Base-by-base conservation (phyloP, 2,888 invertebrate species). In the Gerosis bhagava region DNA sequence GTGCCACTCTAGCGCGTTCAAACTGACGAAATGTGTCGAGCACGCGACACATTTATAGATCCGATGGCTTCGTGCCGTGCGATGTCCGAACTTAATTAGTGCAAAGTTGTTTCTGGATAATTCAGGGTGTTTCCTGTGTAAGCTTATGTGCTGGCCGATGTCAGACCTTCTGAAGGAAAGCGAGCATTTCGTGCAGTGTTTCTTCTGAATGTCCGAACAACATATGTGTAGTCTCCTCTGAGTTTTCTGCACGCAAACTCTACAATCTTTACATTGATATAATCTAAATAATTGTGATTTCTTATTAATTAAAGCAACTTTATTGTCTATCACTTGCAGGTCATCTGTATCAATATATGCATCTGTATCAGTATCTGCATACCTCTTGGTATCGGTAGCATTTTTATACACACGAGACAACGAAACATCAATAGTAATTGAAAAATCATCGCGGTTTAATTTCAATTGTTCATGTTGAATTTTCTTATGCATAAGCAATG, bases 181-280 rank as follows among this genome's bases (percentile, higher is more conserved):
- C 5, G 37, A 32, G 16, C 46, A 46, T 5, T 13, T 2, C 1
- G 40, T n/a, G 16, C 46, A 46, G 1, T 26, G 26, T 16, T 26
- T 46, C 26, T 46, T 46, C 29, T 31, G 25, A 15, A 46, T 40
- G 26, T 46, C 46, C 4, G 46, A 46, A 31, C 32, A 46, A 21
- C 46, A 46, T 2, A 39, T 26, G n/a, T 46, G 46, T 5, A 19
- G 8, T 15, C 15, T 32, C 3, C 19, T 26, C 10, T 39, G 25
- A 0, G 26, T 8, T 25, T 34, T 46, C 8, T 32, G 8, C 5
- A 46, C 13, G 6, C 46, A 46, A n/a, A 39, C n/a, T 26, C 12
- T 34, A n/a, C 46, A 46, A 26, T 46, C 46, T 16, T 46, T 46
- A 26, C 46, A 46, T 22, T 46, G 39, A 12, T 39, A 46, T 3